Evolutionary conservation across 2,888 invertebrate species (phyloP).

Genomic region (Hermaeophaga mercurialis): DNA sequence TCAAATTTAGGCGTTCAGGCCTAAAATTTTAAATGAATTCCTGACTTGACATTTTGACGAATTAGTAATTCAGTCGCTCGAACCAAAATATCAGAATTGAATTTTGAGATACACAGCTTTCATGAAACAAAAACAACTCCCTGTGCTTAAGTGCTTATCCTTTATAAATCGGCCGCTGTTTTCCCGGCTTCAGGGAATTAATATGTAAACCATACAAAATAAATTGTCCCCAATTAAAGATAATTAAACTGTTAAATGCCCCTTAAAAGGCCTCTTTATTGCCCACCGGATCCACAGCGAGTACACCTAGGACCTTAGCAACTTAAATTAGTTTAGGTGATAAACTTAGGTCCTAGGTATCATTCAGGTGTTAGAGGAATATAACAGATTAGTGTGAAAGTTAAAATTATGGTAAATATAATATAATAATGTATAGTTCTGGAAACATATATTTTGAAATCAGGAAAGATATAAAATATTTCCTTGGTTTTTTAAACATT

Average conservation of each 20-base stretch:
- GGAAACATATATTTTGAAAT: no score
- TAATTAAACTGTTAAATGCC: conserved; percentile 23
- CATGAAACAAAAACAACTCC: conserved; percentile 3
- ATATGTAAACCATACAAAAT: conserved; percentile 21
- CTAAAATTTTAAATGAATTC: no score
- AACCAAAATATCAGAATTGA: no score
- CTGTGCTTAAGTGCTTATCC: background rate
- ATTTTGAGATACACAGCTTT: no score
- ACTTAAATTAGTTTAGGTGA: conserved; percentile 8
- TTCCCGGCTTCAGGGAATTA: conserved; percentile 16
- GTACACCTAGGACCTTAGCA: conserved; percentile 5
- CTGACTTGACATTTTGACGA: no score
- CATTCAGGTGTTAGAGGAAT: conserved; percentile 1
- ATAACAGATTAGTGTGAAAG: conserved; percentile 2
- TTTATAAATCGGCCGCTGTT: background rate
- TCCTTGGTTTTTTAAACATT: no score
- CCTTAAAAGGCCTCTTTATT: conserved; percentile 9
- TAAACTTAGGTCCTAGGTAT: conserved; percentile 2
- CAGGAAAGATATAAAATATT: no score
- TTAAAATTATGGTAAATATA: no score
- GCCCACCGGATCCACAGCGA: conserved; percentile 4
- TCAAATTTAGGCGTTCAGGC: no score
- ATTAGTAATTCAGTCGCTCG: no score
- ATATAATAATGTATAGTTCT: no score
- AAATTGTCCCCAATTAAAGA: conserved; percentile 21